Base-by-base conservation (phyloP, 2,113 vertebrate species). In the Cichladusa arquata region DNA sequence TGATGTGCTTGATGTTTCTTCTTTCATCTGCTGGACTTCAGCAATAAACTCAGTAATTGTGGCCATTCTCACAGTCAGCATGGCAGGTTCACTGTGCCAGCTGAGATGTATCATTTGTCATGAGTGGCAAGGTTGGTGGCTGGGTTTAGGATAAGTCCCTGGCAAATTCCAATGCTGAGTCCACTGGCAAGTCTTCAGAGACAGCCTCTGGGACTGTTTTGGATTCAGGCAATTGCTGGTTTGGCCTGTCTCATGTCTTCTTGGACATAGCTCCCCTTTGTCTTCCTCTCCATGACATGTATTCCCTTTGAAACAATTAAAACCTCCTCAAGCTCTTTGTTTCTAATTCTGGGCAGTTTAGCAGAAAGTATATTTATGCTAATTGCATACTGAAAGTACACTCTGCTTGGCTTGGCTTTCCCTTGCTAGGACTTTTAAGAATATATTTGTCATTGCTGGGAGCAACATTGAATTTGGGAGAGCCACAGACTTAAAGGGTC, bases 311-410 rank as follows among this genome's bases (percentile, higher is more conserved):
- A 89, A 97, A 94, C 91, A 97, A 96, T 96, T 95, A 96, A 65
- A 88, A 93, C 87, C 90, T 92, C 95, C 74, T 92, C 71, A 88
- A 90, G 76, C 60, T 66, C 91, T 97, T 96, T 97, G 96, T 95
- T 97, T 96, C 96, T 97, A 95, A 92, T 88, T 97, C 92, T 95
- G 90, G 88, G 48, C 74, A 95, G 78, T 96, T 95, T 93, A 97
- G 88, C 81, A 88, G 74, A 81, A 89, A 96, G 84, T 97, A 88
- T 95, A 92, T 94, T 93, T 96, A 87, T 69, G 81, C 16, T 97
- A 95, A 96, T 95, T 96, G 69, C 92, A 91, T 86, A 83, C 47
- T 90, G 69, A 88, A 95, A 96, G 72, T 76, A 14, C 54, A 45
- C 25, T 74, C 14, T 0, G 17, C 45, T 72, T 20, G 3, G 50